Evolutionary conservation across 53 echinoderm and acorn worm species (phyloP), one percentile per base, ranked within the genome.

Genomic region (Glandiceps talaboti): DNA sequence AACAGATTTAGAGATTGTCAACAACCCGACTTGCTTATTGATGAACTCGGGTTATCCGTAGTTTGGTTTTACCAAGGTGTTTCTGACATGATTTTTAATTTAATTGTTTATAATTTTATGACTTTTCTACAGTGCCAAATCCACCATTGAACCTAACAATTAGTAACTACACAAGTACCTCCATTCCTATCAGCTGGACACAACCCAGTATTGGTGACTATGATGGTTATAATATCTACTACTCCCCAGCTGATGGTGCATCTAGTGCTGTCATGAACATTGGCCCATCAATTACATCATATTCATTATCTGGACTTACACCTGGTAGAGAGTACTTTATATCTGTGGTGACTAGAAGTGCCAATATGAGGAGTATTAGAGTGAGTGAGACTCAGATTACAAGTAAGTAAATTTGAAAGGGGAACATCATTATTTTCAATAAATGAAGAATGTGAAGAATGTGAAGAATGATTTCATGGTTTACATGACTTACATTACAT

Each of bases 121-220:
- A n/a, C n/a, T n/a, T n/a, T n/a, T n/a, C n/a, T n/a, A n/a, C n/a
- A n/a, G n/a, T n/a, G n/a, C 64, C 64, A 45, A 6, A 12, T 45
- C 64, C 64, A 45, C 6, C 64, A 12, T 45, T 20, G 6, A 20
- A 45, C 20, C 64, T 45, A 6, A 45, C 64, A 12, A 20, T 45
- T 6, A 12, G 6, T 45, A 20, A 45, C 20, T 45, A 45, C 20
- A 20, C 6, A 12, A 20, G 64, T 45, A 45, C 64, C 64, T 45
- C 84, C 31, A 74, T 84, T 33, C 78, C 79, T 29, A 33, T 79
- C 14, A 31, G 32, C 74, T 84, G 84, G 84, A 73, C 14, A 14
- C 12, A 1, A 1, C 79, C 79, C 1, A 20, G 32, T 1, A 12
- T n/a, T 31, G 79, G 79, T 26, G n/a, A 32, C 0, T 84, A 78